phyloP scores from a whole-genome alignment of 2,888 invertebrate genomes.

The Cotesia congregata region DNA sequence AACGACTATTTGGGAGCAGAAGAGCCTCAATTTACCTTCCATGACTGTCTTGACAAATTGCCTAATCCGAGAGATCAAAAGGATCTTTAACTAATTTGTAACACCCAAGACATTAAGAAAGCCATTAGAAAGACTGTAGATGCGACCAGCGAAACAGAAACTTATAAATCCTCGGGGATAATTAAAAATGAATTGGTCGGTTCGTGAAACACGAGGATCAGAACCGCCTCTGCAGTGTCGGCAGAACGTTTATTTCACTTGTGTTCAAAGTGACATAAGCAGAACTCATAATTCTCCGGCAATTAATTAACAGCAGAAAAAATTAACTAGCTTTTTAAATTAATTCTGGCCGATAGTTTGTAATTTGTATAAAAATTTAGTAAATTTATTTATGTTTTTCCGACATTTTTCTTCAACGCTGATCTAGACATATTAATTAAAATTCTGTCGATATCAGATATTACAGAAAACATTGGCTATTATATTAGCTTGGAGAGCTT shows the following conservation, averaged over 20 bases:
- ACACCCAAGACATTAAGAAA: too few species aligned
- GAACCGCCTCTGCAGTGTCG: background rate
- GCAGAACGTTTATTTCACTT: background rate
- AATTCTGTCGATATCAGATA: conserved; percentile 1
- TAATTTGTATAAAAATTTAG: background rate
- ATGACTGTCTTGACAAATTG: too few species aligned
- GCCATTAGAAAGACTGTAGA: too few species aligned
- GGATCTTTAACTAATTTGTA: too few species aligned
- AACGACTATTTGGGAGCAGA: too few species aligned
- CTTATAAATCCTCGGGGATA: too few species aligned
- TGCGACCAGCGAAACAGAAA: too few species aligned
- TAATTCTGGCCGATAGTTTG: background rate
- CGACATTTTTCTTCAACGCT: background rate
- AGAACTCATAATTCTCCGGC: background rate
- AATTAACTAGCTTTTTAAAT: too few species aligned
- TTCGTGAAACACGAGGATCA: background rate
- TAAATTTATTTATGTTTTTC: background rate
- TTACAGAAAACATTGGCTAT: background rate
- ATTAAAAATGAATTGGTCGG: background rate
- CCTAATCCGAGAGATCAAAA: too few species aligned
- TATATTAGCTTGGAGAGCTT: background rate
- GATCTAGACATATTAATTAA: background rate
- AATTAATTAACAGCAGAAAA: background rate
- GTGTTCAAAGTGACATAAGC: background rate
- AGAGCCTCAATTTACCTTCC: too few species aligned